A percentile compares a stretch with the other conserved stretches of the same genome.
Conservation (phyloP, 2,113 vertebrate genomes). For the Phaethon lepturus region DNA sequence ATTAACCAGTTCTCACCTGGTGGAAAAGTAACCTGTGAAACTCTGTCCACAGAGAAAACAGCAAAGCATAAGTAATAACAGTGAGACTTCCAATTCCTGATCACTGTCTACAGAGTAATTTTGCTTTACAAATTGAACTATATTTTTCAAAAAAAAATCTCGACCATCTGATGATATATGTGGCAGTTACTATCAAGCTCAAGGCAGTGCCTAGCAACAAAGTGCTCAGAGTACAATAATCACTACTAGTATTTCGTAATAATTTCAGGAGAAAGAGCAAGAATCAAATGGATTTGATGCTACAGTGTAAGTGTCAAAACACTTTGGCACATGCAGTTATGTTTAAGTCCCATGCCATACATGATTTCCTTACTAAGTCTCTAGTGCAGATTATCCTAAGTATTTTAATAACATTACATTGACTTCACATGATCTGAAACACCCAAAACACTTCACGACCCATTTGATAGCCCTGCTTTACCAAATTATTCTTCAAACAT, state of each 20-base stretch:
- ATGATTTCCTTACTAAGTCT: not conserved
- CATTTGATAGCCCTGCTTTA: not conserved
- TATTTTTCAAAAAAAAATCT: not conserved
- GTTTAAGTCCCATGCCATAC: not conserved
- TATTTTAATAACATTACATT: not conserved
- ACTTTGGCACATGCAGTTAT: not conserved
- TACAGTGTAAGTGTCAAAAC: not conserved
- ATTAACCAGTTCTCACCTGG: not conserved
- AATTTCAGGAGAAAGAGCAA: not conserved
- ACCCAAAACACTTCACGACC: not conserved
- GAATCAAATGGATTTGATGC: not conserved
- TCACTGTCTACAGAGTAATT: not conserved
- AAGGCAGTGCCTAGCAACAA: slow-evolving; percentile 26
- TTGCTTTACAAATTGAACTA: not conserved
- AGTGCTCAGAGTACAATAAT: not conserved
- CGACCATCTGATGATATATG: not conserved
- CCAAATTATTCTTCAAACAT: not conserved
- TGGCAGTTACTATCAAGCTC: not conserved
- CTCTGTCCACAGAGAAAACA: not conserved
- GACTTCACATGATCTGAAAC: not conserved
- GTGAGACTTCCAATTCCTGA: not conserved
- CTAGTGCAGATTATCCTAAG: not conserved
- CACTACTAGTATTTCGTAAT: not conserved
- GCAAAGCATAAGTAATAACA: not conserved
- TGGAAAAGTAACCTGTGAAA: not conserved